Evolutionary conservation across 1,140 invertebrate species (phyloP).

Genomic region (Orchestia grillus): DNA sequence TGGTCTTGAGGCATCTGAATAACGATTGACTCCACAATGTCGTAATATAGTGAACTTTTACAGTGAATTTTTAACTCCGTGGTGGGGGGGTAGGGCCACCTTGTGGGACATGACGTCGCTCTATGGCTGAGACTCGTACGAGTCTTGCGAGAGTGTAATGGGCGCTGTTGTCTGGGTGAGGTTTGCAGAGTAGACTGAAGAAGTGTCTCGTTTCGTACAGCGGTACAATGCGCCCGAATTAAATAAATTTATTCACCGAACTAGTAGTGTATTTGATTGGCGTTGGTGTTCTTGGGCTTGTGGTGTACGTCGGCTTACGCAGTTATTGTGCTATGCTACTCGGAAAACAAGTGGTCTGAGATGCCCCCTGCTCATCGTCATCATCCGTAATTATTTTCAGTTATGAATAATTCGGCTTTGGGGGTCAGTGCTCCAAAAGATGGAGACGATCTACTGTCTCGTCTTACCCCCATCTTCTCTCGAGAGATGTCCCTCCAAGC

Average conservation of each 20-base stretch:
- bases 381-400: neutral
- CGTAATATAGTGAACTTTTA: too few species aligned
- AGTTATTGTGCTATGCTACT: neutral
- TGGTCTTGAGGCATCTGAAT: too few species aligned
- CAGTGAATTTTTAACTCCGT: neutral
- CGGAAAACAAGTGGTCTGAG: neutral
- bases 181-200: neutral
- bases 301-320: neutral
- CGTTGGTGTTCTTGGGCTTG: neutral
- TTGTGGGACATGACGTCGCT: neutral
- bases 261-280: neutral
- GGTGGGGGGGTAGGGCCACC: neutral
- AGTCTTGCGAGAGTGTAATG: neutral
- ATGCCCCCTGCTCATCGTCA: neutral
- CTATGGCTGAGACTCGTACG: neutral
- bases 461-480: constrained; percentile 58
- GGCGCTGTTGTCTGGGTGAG: neutral
- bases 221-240: neutral
- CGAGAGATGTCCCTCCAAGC: constrained; percentile 62
- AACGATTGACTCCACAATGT: too few species aligned
- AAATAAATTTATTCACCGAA: too few species aligned
- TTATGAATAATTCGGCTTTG: neutral
- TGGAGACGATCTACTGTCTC: constrained; percentile 22
- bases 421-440: neutral
- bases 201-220: neutral